These are phyloP conservation scores for Ernsta delagoae DNA, from an alignment of 2,888 invertebrate genomes.

Conservation along the genomic window DNA sequence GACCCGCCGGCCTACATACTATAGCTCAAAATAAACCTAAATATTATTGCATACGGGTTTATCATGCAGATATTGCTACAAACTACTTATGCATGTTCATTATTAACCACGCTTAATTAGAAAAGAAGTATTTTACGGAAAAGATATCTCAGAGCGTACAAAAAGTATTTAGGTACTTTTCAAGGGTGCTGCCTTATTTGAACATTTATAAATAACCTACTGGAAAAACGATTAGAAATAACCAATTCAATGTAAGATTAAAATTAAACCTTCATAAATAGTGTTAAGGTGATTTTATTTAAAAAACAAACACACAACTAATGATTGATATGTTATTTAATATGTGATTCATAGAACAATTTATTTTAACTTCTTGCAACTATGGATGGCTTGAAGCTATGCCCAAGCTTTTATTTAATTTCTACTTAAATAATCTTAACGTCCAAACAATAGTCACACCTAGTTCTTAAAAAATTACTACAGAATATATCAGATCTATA, in stretches of 20 bases:
- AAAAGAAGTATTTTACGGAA: background rate
- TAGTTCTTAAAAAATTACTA: background rate
- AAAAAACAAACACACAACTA: conserved; percentile 5
- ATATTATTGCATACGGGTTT: conserved; percentile 14
- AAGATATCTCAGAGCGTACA: too few species aligned
- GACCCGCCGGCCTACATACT: conserved; percentile 35
- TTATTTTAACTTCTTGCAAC: conserved; percentile 2
- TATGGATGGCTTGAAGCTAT: conserved; percentile 9
- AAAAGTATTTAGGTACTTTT: too few species aligned
- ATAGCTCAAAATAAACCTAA: conserved; percentile 21
- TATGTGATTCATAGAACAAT: conserved; percentile 22
- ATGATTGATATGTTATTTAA: conserved; percentile 32
- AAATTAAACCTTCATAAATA: too few species aligned
- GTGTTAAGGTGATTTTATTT: background rate
- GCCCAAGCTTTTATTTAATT: background rate
- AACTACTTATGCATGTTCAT: conserved; percentile 3
- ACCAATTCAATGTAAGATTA: too few species aligned
- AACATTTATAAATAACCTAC: too few species aligned
- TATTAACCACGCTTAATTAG: background rate
- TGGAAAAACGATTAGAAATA: too few species aligned
- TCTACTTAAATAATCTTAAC: conserved; percentile 3
- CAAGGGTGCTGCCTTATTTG: too few species aligned
- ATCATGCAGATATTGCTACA: conserved; percentile 5
- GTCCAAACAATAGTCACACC: background rate
- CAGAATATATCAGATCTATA: background rate